Conservation (phyloP, 2,888 invertebrate genomes). For the Schizaphis graminum region DNA sequence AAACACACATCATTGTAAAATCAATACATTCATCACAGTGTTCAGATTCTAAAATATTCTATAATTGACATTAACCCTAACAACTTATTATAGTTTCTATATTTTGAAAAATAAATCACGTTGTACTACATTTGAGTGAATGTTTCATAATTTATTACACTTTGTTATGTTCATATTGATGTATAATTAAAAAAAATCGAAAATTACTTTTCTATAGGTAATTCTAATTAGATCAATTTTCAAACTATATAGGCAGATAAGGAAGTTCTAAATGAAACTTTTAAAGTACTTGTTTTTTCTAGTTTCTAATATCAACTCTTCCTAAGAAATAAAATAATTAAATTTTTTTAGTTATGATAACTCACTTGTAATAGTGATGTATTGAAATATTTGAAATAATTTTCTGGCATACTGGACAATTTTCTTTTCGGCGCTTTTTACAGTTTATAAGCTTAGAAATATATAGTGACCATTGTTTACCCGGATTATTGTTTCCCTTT, state of each 20-base stretch:
- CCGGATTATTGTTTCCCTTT: background rate
- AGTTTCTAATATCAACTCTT: background rate
- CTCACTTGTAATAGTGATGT: background rate
- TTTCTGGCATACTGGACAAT: slow-evolving; percentile 46
- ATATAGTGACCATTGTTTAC: background rate
- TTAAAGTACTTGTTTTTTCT: background rate
- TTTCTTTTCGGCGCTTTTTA: background rate
- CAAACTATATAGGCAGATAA: background rate
- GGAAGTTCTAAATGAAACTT: background rate
- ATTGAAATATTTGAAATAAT: slow-evolving; percentile 27
- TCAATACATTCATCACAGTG: too few relatives aligned
- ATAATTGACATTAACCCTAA: too few relatives aligned
- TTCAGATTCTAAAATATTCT: too few relatives aligned
- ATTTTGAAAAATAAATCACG: background rate
- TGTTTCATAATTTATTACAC: too few relatives aligned
- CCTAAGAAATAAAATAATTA: background rate
- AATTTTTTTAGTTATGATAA: background rate
- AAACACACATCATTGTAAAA: too few relatives aligned
- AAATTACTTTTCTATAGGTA: background rate
- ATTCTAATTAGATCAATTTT: background rate
- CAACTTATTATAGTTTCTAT: background rate
- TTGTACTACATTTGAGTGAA: too few relatives aligned
- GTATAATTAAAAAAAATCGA: background rate
- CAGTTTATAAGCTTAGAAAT: background rate
- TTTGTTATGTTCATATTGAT: too few relatives aligned